Evolutionary conservation across 1,140 invertebrate genomes (phyloP).

Genomic region (Gonatopus flavifemur): DNA sequence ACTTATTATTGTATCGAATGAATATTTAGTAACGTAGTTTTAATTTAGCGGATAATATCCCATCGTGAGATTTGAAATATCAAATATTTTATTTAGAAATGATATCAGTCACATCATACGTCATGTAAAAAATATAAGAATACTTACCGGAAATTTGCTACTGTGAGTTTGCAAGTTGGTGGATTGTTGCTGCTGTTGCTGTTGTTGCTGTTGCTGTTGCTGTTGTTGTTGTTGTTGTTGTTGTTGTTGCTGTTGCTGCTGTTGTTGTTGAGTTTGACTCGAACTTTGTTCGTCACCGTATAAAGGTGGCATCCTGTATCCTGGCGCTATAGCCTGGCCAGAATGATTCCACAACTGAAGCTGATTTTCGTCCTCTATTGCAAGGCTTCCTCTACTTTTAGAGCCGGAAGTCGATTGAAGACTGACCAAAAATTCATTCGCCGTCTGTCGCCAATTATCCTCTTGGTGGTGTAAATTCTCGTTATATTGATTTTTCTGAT

Average conservation of each 20-base stretch:
- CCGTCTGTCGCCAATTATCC: constrained; percentile 31
- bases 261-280: constrained; percentile 57
- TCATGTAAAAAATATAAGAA: constrained; percentile 3
- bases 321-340: constrained; percentile 42
- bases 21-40: too few relatives aligned
- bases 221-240: too few relatives aligned
- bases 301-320: constrained; percentile 57
- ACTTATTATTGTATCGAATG: too few relatives aligned
- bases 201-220: too few relatives aligned
- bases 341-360: constrained; percentile 43
- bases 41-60: too few relatives aligned
- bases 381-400: constrained; percentile 42
- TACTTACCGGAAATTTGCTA: constrained; percentile 73
- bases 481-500: constrained; percentile 44
- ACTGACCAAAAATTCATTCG: too few relatives aligned
- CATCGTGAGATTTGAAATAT: too few relatives aligned
- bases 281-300: constrained; percentile 52
- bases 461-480: constrained; percentile 42
- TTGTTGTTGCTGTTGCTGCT: too few relatives aligned
- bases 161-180: constrained; percentile 72
- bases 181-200: too few relatives aligned
- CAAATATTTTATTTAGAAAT: too few relatives aligned
- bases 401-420: constrained; percentile 40
- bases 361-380: constrained; percentile 5
- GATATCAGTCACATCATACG: too few relatives aligned